Conservation (phyloP, 2,888 invertebrate genomes). For the Adelognathus sp. region DNA sequence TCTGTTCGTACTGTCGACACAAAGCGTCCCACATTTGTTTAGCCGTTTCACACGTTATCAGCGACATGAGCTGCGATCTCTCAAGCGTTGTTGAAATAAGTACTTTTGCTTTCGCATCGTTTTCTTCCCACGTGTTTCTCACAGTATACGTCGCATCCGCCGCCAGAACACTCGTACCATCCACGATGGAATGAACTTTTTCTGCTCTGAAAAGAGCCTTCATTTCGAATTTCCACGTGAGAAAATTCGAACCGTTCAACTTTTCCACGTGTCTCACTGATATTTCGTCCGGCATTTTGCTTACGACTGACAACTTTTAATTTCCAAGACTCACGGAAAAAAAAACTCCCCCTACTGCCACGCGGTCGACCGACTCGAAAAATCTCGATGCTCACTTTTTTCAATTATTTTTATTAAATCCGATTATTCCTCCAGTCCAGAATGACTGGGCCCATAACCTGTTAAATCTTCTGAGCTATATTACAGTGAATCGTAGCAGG, state of each 20-base stretch:
- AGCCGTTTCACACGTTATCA: constrained; percentile 61
- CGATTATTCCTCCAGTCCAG: not conserved
- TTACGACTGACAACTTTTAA: too few species aligned
- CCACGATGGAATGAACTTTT: constrained; percentile 37
- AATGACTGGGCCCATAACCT: too few species aligned
- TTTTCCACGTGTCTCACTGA: constrained; percentile 47
- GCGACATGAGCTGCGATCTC: constrained; percentile 39
- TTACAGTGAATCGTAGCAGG: too few species aligned
- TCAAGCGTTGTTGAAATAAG: constrained; percentile 53
- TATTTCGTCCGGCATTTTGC: constrained; percentile 26
- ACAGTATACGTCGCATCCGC: not conserved
- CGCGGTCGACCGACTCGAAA: constrained; percentile 11
- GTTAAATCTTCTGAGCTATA: too few species aligned
- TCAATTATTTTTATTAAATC: not conserved
- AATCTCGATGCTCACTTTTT: too few species aligned
- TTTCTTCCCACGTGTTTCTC: constrained; percentile 40
- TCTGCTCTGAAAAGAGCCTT: constrained; percentile 24
- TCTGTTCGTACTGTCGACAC: constrained; percentile 60
- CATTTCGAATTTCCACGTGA: constrained; percentile 56
- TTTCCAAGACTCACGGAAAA: not conserved
- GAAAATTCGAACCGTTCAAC: constrained; percentile 54
- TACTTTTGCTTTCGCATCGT: constrained; percentile 54
- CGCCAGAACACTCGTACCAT: constrained; percentile 17
- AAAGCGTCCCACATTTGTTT: constrained; percentile 65
- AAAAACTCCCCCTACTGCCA: constrained; percentile 1